phyloP scores from a whole-genome alignment of 2,797 vertebrate species.

The Garrulus glandarius region DNA sequence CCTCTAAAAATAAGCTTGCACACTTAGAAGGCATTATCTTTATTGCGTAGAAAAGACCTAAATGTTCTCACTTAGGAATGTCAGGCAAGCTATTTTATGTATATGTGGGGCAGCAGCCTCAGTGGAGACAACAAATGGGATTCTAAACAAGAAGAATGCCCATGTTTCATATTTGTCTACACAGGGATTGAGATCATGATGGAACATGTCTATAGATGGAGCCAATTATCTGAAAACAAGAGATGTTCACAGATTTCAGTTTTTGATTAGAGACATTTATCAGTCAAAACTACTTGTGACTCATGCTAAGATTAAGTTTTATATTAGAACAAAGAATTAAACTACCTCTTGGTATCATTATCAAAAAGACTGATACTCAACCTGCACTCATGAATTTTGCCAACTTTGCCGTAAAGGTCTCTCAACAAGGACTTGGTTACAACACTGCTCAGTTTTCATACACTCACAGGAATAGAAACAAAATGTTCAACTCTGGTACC shows the following conservation, averaged over 20 bases:
- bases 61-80: neutral
- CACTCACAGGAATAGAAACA: neutral
- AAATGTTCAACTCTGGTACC: neutral
- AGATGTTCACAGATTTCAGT: neutral
- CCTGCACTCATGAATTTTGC: neutral
- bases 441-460: neutral
- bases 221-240: neutral
- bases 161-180: neutral
- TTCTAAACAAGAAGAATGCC: neutral
- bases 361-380: neutral
- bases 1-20: neutral
- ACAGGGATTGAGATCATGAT: neutral
- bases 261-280: neutral
- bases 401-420: neutral
- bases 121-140: neutral
- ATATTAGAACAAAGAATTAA: neutral
- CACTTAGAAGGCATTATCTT: neutral
- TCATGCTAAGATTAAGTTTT: neutral
- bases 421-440: neutral
- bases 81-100: neutral
- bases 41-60: neutral
- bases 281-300: neutral
- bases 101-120: neutral
- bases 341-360: neutral
- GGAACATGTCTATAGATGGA: neutral